Percentiles rank a stretch among this genome's conserved stretches.
phyloP scores from a whole-genome alignment of 2,888 invertebrate genomes.

The Allophyes oxyacanthae region DNA sequence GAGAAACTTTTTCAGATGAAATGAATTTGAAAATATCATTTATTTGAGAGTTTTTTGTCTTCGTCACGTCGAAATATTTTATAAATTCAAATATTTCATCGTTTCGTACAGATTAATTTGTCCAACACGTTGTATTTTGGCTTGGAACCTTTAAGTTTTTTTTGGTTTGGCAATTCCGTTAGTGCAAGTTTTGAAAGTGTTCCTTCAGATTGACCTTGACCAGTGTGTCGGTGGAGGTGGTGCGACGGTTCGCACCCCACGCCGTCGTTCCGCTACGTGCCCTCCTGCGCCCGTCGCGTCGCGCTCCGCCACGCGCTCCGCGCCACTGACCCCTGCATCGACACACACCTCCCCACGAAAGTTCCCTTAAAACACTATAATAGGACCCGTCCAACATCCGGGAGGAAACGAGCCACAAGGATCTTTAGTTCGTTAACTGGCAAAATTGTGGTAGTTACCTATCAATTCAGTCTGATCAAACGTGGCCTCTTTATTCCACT shows the following conservation, averaged over 20 bases:
- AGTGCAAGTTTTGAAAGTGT: slow-evolving; percentile 21
- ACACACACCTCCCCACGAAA: slow-evolving; percentile 42
- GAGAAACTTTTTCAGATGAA: too few species aligned
- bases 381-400: slow-evolving; percentile 44
- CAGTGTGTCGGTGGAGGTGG: slow-evolving; percentile 49
- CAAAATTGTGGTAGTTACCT: slow-evolving; percentile 11
- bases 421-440: slow-evolving; percentile 62
- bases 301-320: slow-evolving; percentile 69
- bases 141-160: too few species aligned
- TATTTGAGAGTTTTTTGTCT: too few species aligned
- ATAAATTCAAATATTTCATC: too few species aligned
- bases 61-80: too few species aligned
- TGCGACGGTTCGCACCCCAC: slow-evolving; percentile 68
- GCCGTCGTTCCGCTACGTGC: slow-evolving; percentile 72
- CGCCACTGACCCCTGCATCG: slow-evolving; percentile 69
- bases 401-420: slow-evolving; percentile 52
- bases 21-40: too few species aligned
- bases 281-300: slow-evolving; percentile 67
- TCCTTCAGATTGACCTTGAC: slow-evolving; percentile 57
- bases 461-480: slow-evolving; percentile 1
- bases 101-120: too few species aligned
- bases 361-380: slow-evolving; percentile 40
- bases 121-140: too few species aligned
- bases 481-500: slow-evolving; percentile 1
- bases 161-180: background rate